These are phyloP conservation scores for cat (Felis catus) DNA, from an alignment of 2,113 vertebrate species.

Conservation along the genomic window DNA sequence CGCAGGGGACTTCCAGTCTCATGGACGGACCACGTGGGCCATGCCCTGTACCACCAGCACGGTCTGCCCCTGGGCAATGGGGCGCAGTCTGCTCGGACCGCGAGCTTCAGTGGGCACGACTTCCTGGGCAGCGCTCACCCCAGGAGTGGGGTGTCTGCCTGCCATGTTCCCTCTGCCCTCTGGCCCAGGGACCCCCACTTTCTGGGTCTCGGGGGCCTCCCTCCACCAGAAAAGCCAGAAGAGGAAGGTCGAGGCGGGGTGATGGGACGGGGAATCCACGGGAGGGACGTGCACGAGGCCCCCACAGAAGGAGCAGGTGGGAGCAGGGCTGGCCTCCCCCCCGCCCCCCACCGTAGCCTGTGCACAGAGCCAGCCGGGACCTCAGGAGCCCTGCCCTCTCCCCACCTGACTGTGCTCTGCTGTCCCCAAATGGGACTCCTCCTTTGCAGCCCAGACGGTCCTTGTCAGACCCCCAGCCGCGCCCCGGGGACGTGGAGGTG, in stretches of 20 bases:
- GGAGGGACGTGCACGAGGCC: rapidly evolving
- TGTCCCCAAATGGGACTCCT: rapidly evolving
- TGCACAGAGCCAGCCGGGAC: neutral
- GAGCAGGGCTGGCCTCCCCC: neutral
- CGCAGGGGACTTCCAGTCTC: rapidly evolving
- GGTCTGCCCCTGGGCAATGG: neutral
- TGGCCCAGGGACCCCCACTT: neutral
- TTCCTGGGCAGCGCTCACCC: rapidly evolving
- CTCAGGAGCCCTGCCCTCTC: neutral
- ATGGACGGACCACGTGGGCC: rapidly evolving
- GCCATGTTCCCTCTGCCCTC: rapidly evolving
- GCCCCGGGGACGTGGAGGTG: rapidly evolving
- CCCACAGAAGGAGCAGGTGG: neutral
- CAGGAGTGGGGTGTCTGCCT: rapidly evolving
- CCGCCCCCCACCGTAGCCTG: too few species aligned
- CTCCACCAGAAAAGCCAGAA: neutral
- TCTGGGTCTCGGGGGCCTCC: neutral
- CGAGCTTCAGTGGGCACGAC: rapidly evolving
- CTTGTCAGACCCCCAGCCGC: neutral
- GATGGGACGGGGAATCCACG: rapidly evolving
- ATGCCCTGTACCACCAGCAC: rapidly evolving
- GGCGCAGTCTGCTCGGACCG: neutral
- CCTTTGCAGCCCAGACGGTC: rapidly evolving
- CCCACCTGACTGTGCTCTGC: too few species aligned
- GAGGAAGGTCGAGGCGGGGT: too few species aligned